Evolutionary conservation across 2,888 invertebrate genomes (phyloP).

Genomic region (Xestobium rufovillosum): DNA sequence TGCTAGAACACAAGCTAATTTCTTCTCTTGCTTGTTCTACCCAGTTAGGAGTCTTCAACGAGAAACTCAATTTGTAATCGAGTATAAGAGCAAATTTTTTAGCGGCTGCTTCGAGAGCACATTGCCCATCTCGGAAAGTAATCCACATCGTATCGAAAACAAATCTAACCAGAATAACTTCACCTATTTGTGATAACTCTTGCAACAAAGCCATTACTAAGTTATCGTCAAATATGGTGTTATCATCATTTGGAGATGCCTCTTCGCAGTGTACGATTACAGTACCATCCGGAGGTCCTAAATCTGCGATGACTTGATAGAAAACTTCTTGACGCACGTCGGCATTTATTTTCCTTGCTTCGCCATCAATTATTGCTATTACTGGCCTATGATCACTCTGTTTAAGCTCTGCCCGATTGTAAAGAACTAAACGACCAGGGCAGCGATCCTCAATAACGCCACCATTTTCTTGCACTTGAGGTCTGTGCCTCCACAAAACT

Average conservation of each 20-base stretch:
- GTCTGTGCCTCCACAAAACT: constrained; percentile 84
- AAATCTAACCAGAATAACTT: constrained; percentile 85
- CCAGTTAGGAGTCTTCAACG: constrained; percentile 82
- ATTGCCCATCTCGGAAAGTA: constrained; percentile 84
- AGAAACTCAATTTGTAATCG: constrained; percentile 59
- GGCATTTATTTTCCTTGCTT: constrained; percentile 73
- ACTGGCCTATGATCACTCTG: constrained; percentile 98
- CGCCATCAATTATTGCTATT: constrained; percentile 81
- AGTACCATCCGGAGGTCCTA: constrained; percentile 94
- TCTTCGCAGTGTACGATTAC: constrained; percentile 59
- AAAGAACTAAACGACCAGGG: constrained; percentile 71
- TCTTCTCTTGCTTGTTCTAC: constrained; percentile 72
- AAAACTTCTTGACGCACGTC: constrained; percentile 73
- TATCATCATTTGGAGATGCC: constrained; percentile 37
- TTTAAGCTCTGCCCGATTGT: constrained; percentile 90
- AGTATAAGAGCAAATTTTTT: constrained; percentile 44
- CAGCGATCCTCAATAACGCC: constrained; percentile 60
- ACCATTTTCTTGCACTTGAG: constrained; percentile 57
- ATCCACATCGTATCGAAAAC: constrained; percentile 86
- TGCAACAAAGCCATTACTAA: constrained; percentile 73
- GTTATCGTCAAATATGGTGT: constrained; percentile 68
- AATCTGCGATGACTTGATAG: constrained; percentile 67
- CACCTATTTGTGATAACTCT: constrained; percentile 76
- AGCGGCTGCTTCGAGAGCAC: constrained; percentile 67
- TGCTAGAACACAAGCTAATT: constrained; percentile 75